phyloP scores from a whole-genome alignment of 2,113 vertebrate species.

The Psephotus haematonotus region DNA sequence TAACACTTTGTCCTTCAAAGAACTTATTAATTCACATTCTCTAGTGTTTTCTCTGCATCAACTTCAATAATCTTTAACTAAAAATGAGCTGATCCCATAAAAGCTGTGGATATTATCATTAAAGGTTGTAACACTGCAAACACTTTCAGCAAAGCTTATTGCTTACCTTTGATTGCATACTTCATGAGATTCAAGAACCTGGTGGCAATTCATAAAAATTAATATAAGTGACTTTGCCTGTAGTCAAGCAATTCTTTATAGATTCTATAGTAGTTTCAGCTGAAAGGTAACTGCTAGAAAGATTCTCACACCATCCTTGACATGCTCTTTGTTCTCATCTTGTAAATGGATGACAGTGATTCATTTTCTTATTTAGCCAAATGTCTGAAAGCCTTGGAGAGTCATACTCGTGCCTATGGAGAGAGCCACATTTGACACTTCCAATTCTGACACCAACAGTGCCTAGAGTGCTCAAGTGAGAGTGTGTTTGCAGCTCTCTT shows the following conservation, averaged over 20 bases:
- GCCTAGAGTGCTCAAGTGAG: neutral
- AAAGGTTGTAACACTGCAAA: neutral
- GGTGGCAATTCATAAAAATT: neutral
- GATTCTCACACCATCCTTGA: constrained; percentile 13
- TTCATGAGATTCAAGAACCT: neutral
- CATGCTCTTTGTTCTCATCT: neutral
- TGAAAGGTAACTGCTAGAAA: neutral
- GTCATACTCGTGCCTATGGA: neutral
- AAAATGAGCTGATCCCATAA: neutral
- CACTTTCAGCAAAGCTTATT: neutral
- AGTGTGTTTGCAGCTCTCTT: neutral
- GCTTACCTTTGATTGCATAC: neutral
- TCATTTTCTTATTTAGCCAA: constrained; percentile 10
- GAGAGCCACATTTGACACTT: neutral
- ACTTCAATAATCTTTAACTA: constrained; percentile 30
- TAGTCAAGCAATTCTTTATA: constrained; percentile 4
- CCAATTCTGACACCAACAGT: neutral
- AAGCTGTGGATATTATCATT: neutral
- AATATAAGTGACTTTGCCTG: constrained; percentile 13
- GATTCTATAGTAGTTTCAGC: neutral
- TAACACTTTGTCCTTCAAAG: neutral
- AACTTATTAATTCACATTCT: neutral
- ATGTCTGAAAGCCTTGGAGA: constrained; percentile 7
- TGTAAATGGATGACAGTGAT: constrained; percentile 12
- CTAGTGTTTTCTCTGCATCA: neutral